Evolutionary conservation across 2,113 vertebrate genomes (phyloP).

Genomic region (Platycercus adscitus): DNA sequence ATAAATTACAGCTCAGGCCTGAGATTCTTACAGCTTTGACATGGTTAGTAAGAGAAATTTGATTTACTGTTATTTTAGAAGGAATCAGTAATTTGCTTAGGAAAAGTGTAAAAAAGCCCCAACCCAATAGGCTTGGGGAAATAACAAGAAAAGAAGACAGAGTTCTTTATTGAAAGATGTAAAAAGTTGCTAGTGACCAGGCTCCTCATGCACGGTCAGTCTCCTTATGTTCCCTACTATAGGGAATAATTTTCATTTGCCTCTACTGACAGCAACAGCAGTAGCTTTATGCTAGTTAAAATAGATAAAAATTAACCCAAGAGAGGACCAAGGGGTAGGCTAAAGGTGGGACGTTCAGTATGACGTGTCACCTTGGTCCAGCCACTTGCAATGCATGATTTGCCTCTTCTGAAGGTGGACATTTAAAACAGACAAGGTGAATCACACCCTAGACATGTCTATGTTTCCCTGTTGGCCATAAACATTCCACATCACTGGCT

Average conservation of each 20-base stretch:
- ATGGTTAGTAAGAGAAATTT: background rate
- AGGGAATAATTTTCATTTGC: background rate
- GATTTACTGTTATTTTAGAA: background rate
- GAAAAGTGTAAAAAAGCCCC: background rate
- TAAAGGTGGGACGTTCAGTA: background rate
- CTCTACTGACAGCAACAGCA: background rate
- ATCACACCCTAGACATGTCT: background rate
- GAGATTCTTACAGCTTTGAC: background rate
- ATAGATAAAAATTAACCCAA: background rate
- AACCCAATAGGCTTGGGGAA: background rate
- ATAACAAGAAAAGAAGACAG: background rate
- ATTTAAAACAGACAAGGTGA: background rate
- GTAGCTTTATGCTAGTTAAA: background rate
- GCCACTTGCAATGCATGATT: background rate
- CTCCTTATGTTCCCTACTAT: background rate
- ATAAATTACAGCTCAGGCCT: background rate
- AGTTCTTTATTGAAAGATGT: background rate
- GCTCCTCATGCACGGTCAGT: background rate
- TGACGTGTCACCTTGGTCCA: background rate
- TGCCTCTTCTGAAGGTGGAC: background rate
- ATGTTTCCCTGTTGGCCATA: background rate
- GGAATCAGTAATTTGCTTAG: background rate
- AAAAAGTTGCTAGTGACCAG: background rate
- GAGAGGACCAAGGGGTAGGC: background rate
- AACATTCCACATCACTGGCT: background rate